Evolutionary conservation across 2,888 invertebrate genomes (phyloP), one percentile per base, ranked within the genome.

Genomic region (Cerastoderma edule): DNA sequence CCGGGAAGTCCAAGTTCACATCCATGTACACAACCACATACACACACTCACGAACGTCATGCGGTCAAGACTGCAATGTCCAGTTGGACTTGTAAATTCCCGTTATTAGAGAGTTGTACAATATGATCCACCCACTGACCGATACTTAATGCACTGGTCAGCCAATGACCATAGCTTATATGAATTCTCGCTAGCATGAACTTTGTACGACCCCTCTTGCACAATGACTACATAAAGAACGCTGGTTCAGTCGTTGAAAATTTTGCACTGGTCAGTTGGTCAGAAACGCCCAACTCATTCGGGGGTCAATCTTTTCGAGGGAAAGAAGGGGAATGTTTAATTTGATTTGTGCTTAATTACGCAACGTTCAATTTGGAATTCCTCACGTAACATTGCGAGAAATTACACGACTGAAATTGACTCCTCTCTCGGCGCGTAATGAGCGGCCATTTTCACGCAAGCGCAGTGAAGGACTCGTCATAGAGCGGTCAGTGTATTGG

Each of bases 91-190:
- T 39, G 60, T 60, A 39, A 60, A 39, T 57, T 67, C 53, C 71
- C 75, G 71, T 67, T 67, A 71, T 53, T 56, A 70, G 48, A 65
- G 48, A 56, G 70, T 76, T 76, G 72, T 81, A 81, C 81, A 73
- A 75, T 78, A 81, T 78, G 81, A 78, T 64, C 72, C 81, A 57
- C 73, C 75, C 57, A 65, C 81, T 72, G 70, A 68, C 78, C 67
- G 75, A 65, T 46, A 56, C 75, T 81, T 66, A 78, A 75, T 75
- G 78, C 75, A 75, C 44, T 76, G 78, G 78, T 78, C 78, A 81
- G 74, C 83, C 85, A 83, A 84, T 88, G 85, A 85, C 87, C 86
- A 85, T 72, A 80, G 86, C 85, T 88, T 88, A 87, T 88, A 88
- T 80, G 81, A 79, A 81, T 83, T 81, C 84, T 84, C 79, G 85